phyloP scores from a whole-genome alignment of 2,888 invertebrate species.

The Nebria salina region DNA sequence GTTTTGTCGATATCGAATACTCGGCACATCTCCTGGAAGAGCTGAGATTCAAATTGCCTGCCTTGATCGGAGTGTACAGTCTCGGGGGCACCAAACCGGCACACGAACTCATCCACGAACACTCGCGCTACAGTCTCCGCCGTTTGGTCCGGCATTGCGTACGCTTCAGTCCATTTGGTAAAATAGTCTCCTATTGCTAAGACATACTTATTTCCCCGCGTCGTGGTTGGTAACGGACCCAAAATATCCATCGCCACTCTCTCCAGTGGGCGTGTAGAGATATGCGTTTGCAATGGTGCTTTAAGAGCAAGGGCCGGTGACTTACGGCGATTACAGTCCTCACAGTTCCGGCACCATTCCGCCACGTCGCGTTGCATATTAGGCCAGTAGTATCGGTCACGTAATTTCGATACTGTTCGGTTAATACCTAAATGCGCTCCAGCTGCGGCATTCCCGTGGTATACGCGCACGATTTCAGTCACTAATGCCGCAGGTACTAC shows the following conservation, averaged over 20 bases:
- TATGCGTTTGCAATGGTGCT: constrained; percentile 14
- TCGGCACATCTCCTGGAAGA: constrained; percentile 47
- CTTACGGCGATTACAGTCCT: constrained; percentile 21
- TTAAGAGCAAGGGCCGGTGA: background rate
- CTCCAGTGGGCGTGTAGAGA: constrained; percentile 12
- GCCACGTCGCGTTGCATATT: constrained; percentile 19
- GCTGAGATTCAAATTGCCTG: constrained; percentile 50
- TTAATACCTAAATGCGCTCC: constrained; percentile 25
- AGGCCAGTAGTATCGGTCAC: constrained; percentile 14
- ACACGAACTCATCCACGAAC: constrained; percentile 51
- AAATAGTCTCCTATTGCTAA: constrained; percentile 41
- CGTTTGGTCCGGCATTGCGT: constrained; percentile 48
- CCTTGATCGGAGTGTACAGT: constrained; percentile 51
- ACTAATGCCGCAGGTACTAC: constrained; percentile 7
- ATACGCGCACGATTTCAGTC: background rate
- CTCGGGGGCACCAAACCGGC: constrained; percentile 46
- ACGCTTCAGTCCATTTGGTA: constrained; percentile 47
- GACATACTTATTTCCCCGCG: constrained; percentile 9
- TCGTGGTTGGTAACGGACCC: background rate
- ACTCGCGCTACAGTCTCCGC: constrained; percentile 52
- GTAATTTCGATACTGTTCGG: background rate
- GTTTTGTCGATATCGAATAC: constrained; percentile 48
- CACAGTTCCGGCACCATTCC: constrained; percentile 11
- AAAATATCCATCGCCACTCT: constrained; percentile 25
- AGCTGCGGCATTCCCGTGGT: constrained; percentile 13